phyloP scores from a whole-genome alignment of 2,113 vertebrate species.

The Guaruba guarouba region DNA sequence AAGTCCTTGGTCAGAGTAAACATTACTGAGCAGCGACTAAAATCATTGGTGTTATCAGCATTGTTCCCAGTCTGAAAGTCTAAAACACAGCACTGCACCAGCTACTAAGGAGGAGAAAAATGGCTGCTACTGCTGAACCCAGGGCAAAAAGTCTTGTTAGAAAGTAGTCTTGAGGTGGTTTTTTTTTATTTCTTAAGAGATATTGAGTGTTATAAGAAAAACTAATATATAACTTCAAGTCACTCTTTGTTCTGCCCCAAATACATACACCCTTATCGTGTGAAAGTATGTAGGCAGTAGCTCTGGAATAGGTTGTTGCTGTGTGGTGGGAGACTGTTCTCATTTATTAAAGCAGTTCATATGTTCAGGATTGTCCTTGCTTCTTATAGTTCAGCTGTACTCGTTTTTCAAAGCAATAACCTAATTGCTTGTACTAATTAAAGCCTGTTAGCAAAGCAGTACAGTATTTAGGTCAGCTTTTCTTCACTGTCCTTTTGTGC shows the following conservation, averaged over 20 bases:
- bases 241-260: not conserved
- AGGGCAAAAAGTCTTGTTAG: not conserved
- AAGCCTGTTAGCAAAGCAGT: not conserved
- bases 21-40: too few species aligned
- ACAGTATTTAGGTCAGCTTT: slow-evolving; percentile 61
- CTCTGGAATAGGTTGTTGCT: not conserved
- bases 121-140: too few species aligned
- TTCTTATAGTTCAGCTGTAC: slow-evolving; percentile 17
- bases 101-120: too few species aligned
- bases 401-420: slow-evolving; percentile 47
- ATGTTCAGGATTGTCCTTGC: slow-evolving; percentile 15
- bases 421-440: slow-evolving; percentile 61
- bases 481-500: slow-evolving; percentile 37
- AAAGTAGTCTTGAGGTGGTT: not conserved
- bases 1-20: too few species aligned
- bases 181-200: not conserved
- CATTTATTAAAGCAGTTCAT: not conserved
- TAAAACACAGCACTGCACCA: too few species aligned
- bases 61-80: too few species aligned
- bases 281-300: not conserved
- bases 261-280: accelerated
- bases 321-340: not conserved
- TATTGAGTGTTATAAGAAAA: not conserved
- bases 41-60: too few species aligned
- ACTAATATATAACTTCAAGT: not conserved